Evolutionary conservation across 2,888 invertebrate species (phyloP), one percentile per base, ranked within the genome.

Genomic region (Drosophila seclusa): DNA sequence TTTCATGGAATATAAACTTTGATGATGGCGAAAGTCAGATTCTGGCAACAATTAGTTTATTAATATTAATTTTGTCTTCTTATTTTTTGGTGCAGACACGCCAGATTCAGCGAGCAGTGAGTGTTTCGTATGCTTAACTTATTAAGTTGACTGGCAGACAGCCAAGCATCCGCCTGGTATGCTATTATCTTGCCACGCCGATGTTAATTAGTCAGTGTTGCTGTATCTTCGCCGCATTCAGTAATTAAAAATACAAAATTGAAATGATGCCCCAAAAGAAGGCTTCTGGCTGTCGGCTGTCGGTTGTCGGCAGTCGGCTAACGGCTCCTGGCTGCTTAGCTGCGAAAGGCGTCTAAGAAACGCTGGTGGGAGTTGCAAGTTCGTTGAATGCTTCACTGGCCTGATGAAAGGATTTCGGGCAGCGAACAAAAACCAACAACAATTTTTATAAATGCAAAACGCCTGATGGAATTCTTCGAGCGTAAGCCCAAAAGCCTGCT

Each of bases 41-140:
- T 49, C 52, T 61, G 65, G 52, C 58, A 84, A 84, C 87, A 87
- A 82, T 82, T 84, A 84, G 85, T 87, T 87, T 87, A 83, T 87
- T 82, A 85, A 87, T 85, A 83, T 85, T 83, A 69, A 80, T 32
- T 49, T 40, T 58, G 49, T 48, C 16, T 53, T 24, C 31, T n/a
- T n/a, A 10, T 6, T 24, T 21, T 16, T 4, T 32, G 16, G 8
- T 29, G 8, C n/a, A 32, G 6, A 52, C 42, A 29, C 31, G 24
- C 61, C 53, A 59, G 80, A 62, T 54, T 63, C 38, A 45, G 50
- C 59, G 53, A 24, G 32, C 75, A 70, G 78, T 68, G 65, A 70
- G 81, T 68, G 71, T 49, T 82, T 68, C 75, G 82, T 70, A 77
- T 80, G 58, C 70, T 68, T 55, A 84, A 64, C 77, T 68, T 71